A percentile compares a stretch with the other conserved stretches of the same genome.
Conservation (phyloP, 2,797 vertebrate genomes). For the Gadopsis bispinosus region DNA sequence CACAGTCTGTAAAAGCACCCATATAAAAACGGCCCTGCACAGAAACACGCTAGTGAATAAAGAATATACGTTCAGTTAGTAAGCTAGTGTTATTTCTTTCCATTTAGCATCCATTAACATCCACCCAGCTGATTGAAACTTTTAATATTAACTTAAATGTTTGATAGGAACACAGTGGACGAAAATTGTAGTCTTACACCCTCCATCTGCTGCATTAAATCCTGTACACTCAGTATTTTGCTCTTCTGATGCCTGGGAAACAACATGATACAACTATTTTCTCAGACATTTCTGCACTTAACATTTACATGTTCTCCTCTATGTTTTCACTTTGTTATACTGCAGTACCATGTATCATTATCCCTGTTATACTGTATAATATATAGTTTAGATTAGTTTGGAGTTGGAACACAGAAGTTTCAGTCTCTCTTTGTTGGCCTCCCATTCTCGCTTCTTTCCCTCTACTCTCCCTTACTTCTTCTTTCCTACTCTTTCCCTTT, state of each 20-base stretch:
- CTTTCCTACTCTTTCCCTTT: background rate
- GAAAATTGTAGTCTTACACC: background rate
- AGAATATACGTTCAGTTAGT: too few species aligned
- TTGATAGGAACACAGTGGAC: too few species aligned
- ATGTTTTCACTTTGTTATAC: background rate
- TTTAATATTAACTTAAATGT: too few species aligned
- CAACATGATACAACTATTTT: background rate
- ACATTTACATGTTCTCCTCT: background rate
- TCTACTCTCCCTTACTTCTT: background rate
- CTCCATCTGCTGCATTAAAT: background rate
- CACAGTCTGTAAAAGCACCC: too few species aligned
- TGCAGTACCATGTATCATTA: background rate
- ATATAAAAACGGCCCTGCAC: too few species aligned
- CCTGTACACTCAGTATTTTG: background rate
- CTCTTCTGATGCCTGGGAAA: background rate
- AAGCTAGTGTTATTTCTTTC: too few species aligned
- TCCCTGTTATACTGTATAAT: background rate
- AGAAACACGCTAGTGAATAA: too few species aligned
- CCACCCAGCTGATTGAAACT: too few species aligned
- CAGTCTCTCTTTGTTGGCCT: background rate
- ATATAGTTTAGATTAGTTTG: background rate
- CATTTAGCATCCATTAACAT: too few species aligned
- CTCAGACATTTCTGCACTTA: background rate
- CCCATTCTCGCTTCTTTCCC: background rate
- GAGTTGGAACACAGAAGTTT: background rate